Conservation (phyloP, 2,113 vertebrate species). For the Circaetus gallicus region DNA sequence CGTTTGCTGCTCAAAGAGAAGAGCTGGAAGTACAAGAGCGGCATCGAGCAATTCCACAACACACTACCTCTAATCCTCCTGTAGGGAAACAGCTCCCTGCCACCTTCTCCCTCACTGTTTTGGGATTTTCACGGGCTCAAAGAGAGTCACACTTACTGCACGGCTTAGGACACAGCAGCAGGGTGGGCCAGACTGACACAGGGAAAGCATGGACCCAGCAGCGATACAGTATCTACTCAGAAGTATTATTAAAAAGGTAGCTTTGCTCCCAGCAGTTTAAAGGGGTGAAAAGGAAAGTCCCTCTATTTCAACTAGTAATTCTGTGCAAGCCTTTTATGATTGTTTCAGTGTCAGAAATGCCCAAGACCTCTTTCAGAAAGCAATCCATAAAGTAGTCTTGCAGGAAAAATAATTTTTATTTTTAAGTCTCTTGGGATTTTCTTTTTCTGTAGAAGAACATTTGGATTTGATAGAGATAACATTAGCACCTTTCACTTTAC, state of each 20-base stretch:
- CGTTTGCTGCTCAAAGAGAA: not conserved
- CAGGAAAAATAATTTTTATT: not conserved
- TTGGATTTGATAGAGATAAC: not conserved
- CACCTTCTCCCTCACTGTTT: accelerated
- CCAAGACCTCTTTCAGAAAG: not conserved
- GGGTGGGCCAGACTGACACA: not conserved
- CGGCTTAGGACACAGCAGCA: accelerated
- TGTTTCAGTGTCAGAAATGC: not conserved
- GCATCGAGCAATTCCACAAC: not conserved
- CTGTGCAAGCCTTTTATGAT: not conserved
- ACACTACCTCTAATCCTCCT: not conserved
- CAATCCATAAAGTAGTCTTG: not conserved
- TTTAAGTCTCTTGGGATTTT: not conserved
- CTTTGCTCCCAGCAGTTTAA: not conserved
- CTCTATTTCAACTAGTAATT: not conserved
- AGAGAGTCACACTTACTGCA: not conserved
- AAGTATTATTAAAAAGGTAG: not conserved
- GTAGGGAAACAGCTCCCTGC: not conserved
- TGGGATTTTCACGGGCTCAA: not conserved
- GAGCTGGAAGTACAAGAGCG: not conserved
- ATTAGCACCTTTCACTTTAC: not conserved
- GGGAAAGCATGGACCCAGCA: not conserved
- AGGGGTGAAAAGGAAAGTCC: not conserved
- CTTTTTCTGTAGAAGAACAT: accelerated
- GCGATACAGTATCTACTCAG: not conserved